phyloP scores from a whole-genome alignment of 1,140 invertebrate genomes.

The Drosophila micromelanica region DNA sequence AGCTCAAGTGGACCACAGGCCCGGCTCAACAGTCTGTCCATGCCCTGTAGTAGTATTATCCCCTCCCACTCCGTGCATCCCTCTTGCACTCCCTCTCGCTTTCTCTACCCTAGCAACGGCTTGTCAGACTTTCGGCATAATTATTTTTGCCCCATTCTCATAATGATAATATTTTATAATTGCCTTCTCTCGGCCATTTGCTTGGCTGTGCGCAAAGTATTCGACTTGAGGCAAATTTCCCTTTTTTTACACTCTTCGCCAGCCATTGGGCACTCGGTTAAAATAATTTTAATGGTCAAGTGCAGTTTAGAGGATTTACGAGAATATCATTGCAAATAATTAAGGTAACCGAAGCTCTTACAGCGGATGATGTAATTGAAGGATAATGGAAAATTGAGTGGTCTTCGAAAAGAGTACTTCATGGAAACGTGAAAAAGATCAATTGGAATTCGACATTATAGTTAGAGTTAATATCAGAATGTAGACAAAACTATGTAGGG shows the following conservation, averaged over 20 bases:
- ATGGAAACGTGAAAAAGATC: neutral
- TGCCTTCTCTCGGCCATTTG: conserved; percentile 40
- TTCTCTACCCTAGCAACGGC: neutral
- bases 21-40: conserved; percentile 7
- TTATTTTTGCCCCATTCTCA: conserved; percentile 61
- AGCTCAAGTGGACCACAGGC: conserved; percentile 65
- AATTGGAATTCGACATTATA: neutral
- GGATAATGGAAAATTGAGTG: neutral
- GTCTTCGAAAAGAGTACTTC: no score
- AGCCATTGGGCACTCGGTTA: conserved; percentile 49
- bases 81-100: no score
- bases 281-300: conserved; percentile 43
- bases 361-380: neutral
- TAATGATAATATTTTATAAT: conserved; percentile 77
- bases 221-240: conserved; percentile 43
- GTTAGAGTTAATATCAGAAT: neutral
- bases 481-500: no score
- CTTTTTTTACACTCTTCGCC: neutral
- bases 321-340: conserved; percentile 19
- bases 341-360: conserved; percentile 20
- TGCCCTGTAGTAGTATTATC: neutral
- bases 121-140: conserved; percentile 65
- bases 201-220: conserved; percentile 13
- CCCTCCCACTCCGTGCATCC: neutral
- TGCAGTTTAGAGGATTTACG: conserved; percentile 10